These are phyloP conservation scores for Myxocyprinus asiaticus DNA, from an alignment of 2,113 vertebrate genomes.

Conservation along the genomic window DNA sequence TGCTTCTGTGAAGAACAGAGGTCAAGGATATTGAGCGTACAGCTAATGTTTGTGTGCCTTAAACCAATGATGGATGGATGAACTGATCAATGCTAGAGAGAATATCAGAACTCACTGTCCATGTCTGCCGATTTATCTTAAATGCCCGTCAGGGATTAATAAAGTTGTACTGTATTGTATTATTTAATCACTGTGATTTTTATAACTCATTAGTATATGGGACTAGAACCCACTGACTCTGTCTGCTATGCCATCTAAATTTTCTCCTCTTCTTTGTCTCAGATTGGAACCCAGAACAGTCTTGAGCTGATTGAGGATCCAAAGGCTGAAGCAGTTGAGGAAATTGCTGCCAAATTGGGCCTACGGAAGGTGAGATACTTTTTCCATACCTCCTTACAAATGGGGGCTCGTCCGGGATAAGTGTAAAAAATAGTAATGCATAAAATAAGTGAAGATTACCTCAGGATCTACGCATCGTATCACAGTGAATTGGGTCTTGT, in stretches of 20 bases:
- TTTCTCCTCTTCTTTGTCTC: conserved; percentile 38
- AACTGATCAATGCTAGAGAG: not conserved
- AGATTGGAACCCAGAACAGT: conserved; percentile 95
- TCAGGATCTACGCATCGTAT: too few relatives aligned
- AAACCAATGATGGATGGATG: not conserved
- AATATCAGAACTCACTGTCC: not conserved
- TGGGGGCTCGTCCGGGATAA: not conserved
- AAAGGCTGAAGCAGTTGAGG: conserved; percentile 91
- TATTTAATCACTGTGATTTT: not conserved
- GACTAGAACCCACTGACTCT: too few relatives aligned
- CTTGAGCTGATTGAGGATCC: conserved; percentile 94
- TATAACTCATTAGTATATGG: too few relatives aligned
- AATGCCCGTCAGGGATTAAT: too few relatives aligned
- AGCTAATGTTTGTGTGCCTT: not conserved
- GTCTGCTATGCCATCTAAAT: not conserved
- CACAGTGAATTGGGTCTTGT: too few relatives aligned
- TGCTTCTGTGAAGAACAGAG: not conserved
- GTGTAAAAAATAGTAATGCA: too few relatives aligned
- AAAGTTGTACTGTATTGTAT: not conserved
- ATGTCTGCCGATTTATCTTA: not conserved
- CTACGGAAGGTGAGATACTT: conserved; percentile 84
- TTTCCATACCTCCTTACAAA: not conserved
- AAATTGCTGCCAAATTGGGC: conserved; percentile 93
- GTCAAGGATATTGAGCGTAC: not conserved
- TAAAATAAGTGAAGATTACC: too few relatives aligned